Evolutionary conservation across 53 echinoderm and acorn worm genomes (phyloP).

Genomic region (Paelopatides confundens): DNA sequence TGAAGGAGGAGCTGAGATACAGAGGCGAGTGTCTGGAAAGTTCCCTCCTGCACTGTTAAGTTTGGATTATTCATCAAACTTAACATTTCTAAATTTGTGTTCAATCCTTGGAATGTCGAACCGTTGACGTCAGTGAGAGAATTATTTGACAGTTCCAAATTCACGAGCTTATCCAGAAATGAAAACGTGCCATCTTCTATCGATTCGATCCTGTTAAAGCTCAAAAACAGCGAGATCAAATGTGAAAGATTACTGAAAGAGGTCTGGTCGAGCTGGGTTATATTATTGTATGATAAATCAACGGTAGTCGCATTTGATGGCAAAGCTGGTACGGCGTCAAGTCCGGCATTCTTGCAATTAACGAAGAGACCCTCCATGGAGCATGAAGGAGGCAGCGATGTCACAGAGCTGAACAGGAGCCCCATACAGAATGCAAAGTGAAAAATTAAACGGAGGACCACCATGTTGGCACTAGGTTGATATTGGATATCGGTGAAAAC

Average conservation of each 20-base stretch:
- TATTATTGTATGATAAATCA: conserved; percentile 8
- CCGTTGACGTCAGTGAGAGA: neutral
- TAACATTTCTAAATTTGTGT: neutral
- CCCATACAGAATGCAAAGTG: neutral
- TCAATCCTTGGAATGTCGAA: neutral
- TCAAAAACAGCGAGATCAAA: neutral
- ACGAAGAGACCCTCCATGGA: neutral
- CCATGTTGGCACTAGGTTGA: no score
- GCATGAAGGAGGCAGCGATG: neutral
- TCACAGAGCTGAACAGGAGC: neutral
- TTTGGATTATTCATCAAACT: neutral
- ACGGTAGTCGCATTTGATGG: neutral
- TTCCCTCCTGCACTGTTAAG: neutral
- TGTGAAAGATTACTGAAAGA: neutral
- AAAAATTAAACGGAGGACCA: no score
- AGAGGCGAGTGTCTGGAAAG: neutral
- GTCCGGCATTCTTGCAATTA: conserved; percentile 7
- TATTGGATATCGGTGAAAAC: no score
- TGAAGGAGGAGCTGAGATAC: neutral
- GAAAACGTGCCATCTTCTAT: neutral
- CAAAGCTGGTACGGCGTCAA: neutral
- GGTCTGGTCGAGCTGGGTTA: neutral
- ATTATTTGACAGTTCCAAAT: neutral
- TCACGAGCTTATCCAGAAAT: neutral
- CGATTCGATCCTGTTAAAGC: neutral